Base-by-base conservation (phyloP, 2,797 vertebrate species). In the Hoplostethus mediterraneus region DNA sequence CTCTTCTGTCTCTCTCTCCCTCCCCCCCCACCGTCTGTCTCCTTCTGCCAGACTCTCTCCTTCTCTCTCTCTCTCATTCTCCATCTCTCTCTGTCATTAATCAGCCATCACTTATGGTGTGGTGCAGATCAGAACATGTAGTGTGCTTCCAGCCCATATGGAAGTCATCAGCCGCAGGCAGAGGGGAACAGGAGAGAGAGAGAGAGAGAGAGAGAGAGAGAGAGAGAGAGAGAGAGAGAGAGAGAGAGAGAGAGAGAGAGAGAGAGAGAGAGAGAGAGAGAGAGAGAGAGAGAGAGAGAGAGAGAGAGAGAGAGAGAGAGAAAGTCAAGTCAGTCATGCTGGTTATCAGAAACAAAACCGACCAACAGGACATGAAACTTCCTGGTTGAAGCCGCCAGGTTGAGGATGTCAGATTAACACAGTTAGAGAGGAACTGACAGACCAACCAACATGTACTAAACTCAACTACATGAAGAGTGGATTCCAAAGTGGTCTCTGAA, bases 131-230 rank as follows among this genome's bases (percentile, higher is more conserved):
- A 17, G 71, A 60, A 51, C 16, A 61, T 38, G 55, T 16, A 17
- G 63, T 49, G 21, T 1, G 47, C 51, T 73, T 66, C 33, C 68
- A 81, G 71, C 75, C 57, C 81, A 88, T 76, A 69, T 86, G 83
- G 83, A 79, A 85, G 77, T 52, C 48, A 83, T 90, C 73, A 79
- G 63, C n/a, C n/a, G n/a, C 16, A 47, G 63, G 62, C 28, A 6
- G 57, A 58, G 58, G 71, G 64, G 67, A 57, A 14, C n/a, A 53
- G 57, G 42, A 3, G 49, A 69, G 80, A 21, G n/a, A n/a, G n/a
- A n/a, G n/a, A n/a, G n/a, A n/a, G n/a, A n/a, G n/a, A n/a, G n/a
- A n/a, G n/a, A n/a, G n/a, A n/a, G n/a, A n/a, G n/a, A n/a, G n/a
- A n/a, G n/a, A n/a, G n/a, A n/a, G n/a, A n/a, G n/a, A n/a, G n/a